Percentiles rank a stretch among this genome's conserved stretches.
phyloP scores from a whole-genome alignment of 2,113 vertebrate genomes.

The Thomomys bottae region DNA sequence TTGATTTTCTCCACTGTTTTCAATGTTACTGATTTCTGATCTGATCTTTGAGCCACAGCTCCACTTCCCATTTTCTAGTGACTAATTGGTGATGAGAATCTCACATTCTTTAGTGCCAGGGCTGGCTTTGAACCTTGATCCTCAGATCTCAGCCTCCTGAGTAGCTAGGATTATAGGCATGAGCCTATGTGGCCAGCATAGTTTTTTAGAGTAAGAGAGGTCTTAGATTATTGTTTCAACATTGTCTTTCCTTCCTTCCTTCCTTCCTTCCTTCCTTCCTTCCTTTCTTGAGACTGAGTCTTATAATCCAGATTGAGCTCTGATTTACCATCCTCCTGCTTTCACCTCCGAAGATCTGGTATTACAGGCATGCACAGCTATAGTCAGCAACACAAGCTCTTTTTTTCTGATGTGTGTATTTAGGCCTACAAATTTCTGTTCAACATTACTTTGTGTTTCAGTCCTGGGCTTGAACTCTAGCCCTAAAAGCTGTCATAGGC shows the following conservation, averaged over 20 bases:
- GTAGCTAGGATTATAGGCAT: no score
- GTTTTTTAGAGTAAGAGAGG: not conserved
- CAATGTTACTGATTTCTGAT: not conserved
- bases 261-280: no score
- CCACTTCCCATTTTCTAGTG: no score
- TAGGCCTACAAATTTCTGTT: not conserved
- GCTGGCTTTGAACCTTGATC: no score
- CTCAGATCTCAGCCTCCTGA: no score
- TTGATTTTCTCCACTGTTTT: constrained; percentile 7
- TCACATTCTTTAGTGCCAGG: no score
- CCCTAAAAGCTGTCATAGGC: no score
- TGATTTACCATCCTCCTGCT: not conserved
- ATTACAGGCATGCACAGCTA: not conserved
- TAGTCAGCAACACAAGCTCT: not conserved
- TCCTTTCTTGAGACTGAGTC: not conserved
- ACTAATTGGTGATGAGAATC: no score
- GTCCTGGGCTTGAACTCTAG: no score
- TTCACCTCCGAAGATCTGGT: not conserved
- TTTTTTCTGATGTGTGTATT: not conserved
- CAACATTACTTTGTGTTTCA: not conserved
- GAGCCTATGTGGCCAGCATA: no score
- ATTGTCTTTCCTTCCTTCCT: not conserved
- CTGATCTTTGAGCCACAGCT: no score
- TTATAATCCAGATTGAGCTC: not conserved
- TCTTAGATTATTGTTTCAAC: not conserved